Evolutionary conservation across 2,888 invertebrate species (phyloP).

Genomic region (Leptopilina syphax): DNA sequence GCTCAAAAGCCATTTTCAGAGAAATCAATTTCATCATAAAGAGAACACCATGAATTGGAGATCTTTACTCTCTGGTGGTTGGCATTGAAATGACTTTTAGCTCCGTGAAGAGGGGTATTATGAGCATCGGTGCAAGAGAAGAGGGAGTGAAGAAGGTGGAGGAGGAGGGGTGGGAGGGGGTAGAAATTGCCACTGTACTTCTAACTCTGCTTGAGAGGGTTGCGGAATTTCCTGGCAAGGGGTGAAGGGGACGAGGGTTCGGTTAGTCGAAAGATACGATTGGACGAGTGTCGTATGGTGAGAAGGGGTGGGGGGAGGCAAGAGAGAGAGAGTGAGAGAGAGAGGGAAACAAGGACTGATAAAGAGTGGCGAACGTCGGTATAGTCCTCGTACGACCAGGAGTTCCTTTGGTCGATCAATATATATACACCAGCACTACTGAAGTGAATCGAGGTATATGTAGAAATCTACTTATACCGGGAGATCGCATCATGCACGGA

Average conservation of each 20-base stretch:
- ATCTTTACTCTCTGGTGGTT: constrained; percentile 10
- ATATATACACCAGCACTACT: background rate
- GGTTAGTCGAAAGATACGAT: constrained; percentile 23
- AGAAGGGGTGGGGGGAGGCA: background rate
- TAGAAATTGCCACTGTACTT: constrained; percentile 48
- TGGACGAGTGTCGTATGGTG: background rate
- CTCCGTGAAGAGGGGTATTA: background rate
- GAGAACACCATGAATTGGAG: background rate
- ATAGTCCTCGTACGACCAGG: constrained; percentile 32
- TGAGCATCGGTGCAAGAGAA: background rate
- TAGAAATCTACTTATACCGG: constrained; percentile 9
- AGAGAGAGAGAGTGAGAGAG: too few relatives aligned
- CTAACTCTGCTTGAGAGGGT: constrained; percentile 44
- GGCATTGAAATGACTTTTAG: constrained; percentile 36
- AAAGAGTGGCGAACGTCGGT: constrained; percentile 33
- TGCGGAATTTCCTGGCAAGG: constrained; percentile 43
- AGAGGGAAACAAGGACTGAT: constrained; percentile 36
- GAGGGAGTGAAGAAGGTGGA: background rate
- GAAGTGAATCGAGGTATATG: constrained; percentile 1
- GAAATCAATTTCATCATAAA: constrained; percentile 16
- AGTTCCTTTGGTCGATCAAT: constrained; percentile 29
- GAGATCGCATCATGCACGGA: constrained; percentile 8
- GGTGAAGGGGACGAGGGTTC: background rate
- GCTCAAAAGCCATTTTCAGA: background rate
- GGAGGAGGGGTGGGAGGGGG: background rate